Percentiles rank a stretch among this genome's conserved stretches.
Conservation (phyloP, 2,888 invertebrate genomes). For the Nomada goodeniana region DNA sequence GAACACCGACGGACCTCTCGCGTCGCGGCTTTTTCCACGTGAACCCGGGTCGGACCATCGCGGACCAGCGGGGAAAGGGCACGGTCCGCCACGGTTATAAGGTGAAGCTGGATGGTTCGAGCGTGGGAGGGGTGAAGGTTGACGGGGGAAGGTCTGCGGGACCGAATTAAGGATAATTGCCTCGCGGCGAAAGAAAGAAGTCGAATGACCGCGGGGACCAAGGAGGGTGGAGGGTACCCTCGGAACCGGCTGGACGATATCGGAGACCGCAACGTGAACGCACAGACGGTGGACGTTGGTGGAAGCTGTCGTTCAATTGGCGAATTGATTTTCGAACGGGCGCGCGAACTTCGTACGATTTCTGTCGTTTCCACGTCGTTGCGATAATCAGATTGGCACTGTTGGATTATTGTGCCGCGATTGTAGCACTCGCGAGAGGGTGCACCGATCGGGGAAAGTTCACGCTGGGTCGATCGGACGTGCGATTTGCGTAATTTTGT, state of each 20-base stretch:
- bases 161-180: conserved; percentile 79
- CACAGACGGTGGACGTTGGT: conserved; percentile 26
- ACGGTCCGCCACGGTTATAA: not conserved
- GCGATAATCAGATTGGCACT: not conserved
- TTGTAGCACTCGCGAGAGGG: no score
- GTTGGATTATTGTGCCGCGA: no score
- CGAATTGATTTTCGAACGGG: conserved; percentile 64
- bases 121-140: not conserved
- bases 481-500: no score
- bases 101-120: not conserved
- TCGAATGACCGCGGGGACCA: not conserved
- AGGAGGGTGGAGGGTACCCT: conserved; percentile 27
- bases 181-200: conserved; percentile 64
- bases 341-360: conserved; percentile 17
- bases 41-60: conserved; percentile 31
- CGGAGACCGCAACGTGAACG: conserved; percentile 25
- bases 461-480: no score
- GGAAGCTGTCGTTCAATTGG: conserved; percentile 58
- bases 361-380: conserved; percentile 22
- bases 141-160: conserved; percentile 51
- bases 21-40: conserved; percentile 58
- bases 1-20: conserved; percentile 14
- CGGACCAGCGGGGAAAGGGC: not conserved
- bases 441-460: no score
- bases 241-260: conserved; percentile 61